Conservation (phyloP, 2,113 vertebrate species). For the Tychaedon coryphoeus region DNA sequence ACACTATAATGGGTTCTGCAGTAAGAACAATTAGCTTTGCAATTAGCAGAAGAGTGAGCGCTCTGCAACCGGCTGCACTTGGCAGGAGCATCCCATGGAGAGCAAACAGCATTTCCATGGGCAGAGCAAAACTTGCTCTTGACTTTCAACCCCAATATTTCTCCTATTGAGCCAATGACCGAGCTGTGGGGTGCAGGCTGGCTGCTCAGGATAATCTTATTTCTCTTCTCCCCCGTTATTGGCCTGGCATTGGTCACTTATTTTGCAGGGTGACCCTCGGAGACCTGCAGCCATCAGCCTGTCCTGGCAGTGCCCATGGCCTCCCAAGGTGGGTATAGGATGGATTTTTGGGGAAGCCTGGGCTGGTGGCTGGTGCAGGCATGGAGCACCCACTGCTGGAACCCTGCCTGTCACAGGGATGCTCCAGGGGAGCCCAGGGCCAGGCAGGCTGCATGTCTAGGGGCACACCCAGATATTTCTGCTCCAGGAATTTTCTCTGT, state of each 20-base stretch:
- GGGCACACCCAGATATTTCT: accelerated
- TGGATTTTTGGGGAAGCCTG: accelerated
- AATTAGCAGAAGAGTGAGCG: slow-evolving; percentile 76
- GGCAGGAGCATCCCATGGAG: slow-evolving; percentile 20
- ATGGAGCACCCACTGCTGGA: background rate
- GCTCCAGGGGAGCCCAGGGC: accelerated
- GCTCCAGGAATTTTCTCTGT: background rate
- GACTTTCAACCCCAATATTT: background rate
- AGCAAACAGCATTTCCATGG: background rate
- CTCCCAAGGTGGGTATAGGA: accelerated
- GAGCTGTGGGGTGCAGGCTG: background rate
- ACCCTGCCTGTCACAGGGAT: accelerated
- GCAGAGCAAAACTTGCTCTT: background rate
- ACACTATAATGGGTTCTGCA: slow-evolving; percentile 77
- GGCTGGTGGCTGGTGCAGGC: accelerated
- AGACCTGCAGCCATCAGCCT: background rate
- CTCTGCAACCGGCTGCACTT: slow-evolving; percentile 58
- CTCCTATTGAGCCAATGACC: background rate
- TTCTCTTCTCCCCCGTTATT: background rate
- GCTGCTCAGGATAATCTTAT: background rate
- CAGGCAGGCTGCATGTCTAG: accelerated
- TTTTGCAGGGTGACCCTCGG: background rate
- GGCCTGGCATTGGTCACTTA: background rate
- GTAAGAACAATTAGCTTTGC: slow-evolving; percentile 82
- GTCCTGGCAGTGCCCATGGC: accelerated